Base-by-base conservation (phyloP, 2,888 invertebrate species). In the Drosophila eohydei region DNA sequence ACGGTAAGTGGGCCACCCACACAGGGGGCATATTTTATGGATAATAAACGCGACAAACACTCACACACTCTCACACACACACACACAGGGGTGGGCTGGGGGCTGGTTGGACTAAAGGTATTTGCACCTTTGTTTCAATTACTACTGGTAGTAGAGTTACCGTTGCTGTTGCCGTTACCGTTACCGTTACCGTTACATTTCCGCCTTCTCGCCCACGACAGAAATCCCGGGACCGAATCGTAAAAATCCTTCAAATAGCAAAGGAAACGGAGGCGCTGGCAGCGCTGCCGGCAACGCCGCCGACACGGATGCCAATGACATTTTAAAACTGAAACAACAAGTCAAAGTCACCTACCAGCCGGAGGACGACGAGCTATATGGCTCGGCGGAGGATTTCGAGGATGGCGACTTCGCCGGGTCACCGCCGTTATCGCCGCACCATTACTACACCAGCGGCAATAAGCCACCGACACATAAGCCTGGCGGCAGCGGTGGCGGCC, bases 161-260 rank as follows among this genome's bases (percentile, higher is more conserved):
- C 36, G 64, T 65, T 78, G 60, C 43, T 46, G 60, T 66, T 58
- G 40, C 43, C 43, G 66, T 68, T 73, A 44, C 41, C 48, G 44
- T 64, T 51, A 51, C 54, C 66, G 63, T 59, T 62, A 61, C 65
- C 55, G 48, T 68, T 70, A 71, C 78, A 63, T 74, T 67, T 75
- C 78, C 65, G 72, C 66, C 46, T 75, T 77, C 41, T 79, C 60
- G 46, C 65, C 78, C 78, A 71, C 65, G 61, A 67, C 94, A 97
- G 96, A 96, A 93, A 97, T 96, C 83, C 95, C 96, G n/a, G 96
- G 96, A 38, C 95, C 96, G 9, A 95, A 95, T 44, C 92, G 94
- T 69, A 94, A 93, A 84, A 94, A 94, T 84, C 94, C 94, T 54
- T 93, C 94, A 79, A 94, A 94, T 63, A 58, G 79, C 41, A 92